Evolutionary conservation across 2,113 vertebrate species (phyloP).

Genomic region (Tiliqua scincoides): DNA sequence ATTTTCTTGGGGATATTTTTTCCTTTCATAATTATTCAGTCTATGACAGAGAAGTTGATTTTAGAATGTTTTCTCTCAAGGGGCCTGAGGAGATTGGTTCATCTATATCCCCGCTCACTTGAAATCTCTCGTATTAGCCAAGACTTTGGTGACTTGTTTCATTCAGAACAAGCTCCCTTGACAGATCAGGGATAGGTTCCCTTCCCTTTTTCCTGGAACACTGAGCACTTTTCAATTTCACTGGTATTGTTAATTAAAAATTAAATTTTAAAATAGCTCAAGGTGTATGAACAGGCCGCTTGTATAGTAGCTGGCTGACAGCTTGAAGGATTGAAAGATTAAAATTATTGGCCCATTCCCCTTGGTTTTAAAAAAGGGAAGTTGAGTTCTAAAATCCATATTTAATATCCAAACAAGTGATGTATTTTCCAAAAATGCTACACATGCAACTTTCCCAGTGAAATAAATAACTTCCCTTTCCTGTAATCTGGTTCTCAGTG

Average conservation of each 20-base stretch:
- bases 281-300: background rate
- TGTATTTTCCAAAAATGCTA: background rate
- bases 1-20: too few species aligned
- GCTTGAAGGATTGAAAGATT: background rate
- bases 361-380: background rate
- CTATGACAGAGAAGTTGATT: too few species aligned
- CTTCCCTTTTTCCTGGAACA: constrained; percentile 1
- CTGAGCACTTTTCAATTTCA: constrained; percentile 11
- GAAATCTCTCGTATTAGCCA: background rate
- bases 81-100: background rate
- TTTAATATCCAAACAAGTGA: background rate
- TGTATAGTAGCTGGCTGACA: background rate
- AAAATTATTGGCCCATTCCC: background rate
- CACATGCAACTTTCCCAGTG: constrained; percentile 5
- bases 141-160: background rate
- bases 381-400: background rate
- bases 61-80: too few species aligned
- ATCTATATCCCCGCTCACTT: background rate
- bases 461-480: background rate
- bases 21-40: too few species aligned
- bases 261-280: background rate
- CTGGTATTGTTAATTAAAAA: background rate
- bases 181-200: background rate
- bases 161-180: background rate
- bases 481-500: background rate